Evolutionary conservation across 2,113 vertebrate species (phyloP), one percentile per base, ranked within the genome.

Genomic region (Hemiscyllium ocellatum): DNA sequence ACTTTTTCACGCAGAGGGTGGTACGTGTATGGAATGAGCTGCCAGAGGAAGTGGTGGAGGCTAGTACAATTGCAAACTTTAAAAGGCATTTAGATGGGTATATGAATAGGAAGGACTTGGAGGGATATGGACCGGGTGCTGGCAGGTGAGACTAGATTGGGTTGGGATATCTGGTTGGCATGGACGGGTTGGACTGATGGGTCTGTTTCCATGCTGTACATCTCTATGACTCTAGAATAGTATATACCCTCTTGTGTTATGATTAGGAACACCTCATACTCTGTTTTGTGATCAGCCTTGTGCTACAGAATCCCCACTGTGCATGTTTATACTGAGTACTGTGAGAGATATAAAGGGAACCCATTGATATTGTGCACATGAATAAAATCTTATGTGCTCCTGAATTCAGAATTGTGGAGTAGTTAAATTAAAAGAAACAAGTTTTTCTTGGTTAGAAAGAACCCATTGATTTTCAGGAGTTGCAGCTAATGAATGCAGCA

Each of bases 221-320:
- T 47, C 42, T 47, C 42, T 47, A 47, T 47, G 42, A 47, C 42
- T 47, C 42, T 47, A 47, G 42, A 47, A 47, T 47, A 47, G 42
- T 47, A 47, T 47, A 47, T 47, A 47, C 42, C 37, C 17, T 61
- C 61, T 93, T 93, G 10, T 37, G 29, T 66, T 37, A n/a, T 93
- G 89, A 37, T 93, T 37, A 93, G 61, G 89, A 93, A 66, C 29
- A 37, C 29, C 37, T n/a, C n/a, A 68, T 8, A 33, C 89, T 68
- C 33, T 93, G 61, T 93, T 66, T 93, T 93, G 15, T 93, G 65
- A 93, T 90, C 33, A 66, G n/a, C 56, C 86, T 89, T 89, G 29
- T 15, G 50, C 52, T 90, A 17, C 65, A 66, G 29, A 37, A 93
- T 93, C 65, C 65, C 61, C 89, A 93, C 89, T 93, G 56, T 56